Percentiles rank a stretch among this genome's conserved stretches.
These are phyloP conservation scores for Motacilla alba DNA, from an alignment of 2,113 vertebrate genomes.

Conservation along the genomic window DNA sequence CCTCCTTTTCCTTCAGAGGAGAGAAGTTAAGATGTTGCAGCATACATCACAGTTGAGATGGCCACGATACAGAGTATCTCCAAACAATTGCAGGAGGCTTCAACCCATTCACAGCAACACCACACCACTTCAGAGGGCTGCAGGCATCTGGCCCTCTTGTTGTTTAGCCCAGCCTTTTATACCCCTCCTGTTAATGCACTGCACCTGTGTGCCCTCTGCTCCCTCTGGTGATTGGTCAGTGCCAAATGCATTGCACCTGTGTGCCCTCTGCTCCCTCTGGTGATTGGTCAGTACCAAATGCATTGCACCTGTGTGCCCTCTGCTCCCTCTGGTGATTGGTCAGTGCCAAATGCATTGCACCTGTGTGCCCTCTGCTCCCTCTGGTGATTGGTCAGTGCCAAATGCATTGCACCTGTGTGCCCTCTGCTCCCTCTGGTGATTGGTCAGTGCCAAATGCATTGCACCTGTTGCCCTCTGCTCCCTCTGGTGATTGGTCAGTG, in stretches of 20 bases:
- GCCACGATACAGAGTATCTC: not conserved
- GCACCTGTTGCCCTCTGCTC: too few species aligned
- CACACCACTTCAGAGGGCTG: not conserved
- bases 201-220: too few species aligned
- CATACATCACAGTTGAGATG: not conserved
- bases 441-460: not conserved
- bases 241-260: not conserved
- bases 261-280: not conserved
- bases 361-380: not conserved
- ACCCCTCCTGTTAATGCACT: too few species aligned
- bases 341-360: not conserved
- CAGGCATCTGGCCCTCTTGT: not conserved
- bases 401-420: not conserved
- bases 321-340: too few species aligned
- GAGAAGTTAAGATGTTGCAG: not conserved
- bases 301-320: too few species aligned
- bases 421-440: not conserved
- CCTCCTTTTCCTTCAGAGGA: rapidly evolving
- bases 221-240: too few species aligned
- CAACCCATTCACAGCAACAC: not conserved
- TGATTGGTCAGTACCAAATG: not conserved
- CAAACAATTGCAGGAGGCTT: not conserved
- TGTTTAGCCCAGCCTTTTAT: not conserved
- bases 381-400: not conserved
- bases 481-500: too few species aligned